These are phyloP conservation scores for Rhadina sibilatrix DNA, from an alignment of 2,113 vertebrate species.

Conservation along the genomic window DNA sequence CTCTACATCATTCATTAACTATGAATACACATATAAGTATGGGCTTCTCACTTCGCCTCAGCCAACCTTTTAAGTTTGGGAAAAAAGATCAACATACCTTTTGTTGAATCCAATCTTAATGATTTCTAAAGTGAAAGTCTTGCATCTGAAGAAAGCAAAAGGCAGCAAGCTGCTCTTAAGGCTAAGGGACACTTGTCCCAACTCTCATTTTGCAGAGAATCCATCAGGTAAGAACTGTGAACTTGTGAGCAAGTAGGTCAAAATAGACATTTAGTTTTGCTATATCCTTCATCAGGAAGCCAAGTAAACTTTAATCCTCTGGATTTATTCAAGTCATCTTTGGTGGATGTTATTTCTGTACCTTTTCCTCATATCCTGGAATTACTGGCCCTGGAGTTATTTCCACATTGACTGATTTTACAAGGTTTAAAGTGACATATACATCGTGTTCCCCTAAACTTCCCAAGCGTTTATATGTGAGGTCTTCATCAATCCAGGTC, in stretches of 20 bases:
- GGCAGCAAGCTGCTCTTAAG: conserved; percentile 72
- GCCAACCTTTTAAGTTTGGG: conserved; percentile 60
- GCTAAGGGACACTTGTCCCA: conserved; percentile 69
- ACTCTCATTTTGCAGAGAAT: conserved; percentile 68
- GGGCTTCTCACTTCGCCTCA: neutral
- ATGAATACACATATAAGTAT: conserved; percentile 28
- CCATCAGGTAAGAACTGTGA: conserved; percentile 58
- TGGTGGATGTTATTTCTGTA: conserved; percentile 69
- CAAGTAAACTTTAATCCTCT: conserved; percentile 72
- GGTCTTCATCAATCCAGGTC: conserved; percentile 51
- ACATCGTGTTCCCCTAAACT: conserved; percentile 45
- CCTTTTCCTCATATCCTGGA: conserved; percentile 69
- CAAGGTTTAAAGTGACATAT: conserved; percentile 37
- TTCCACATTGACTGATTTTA: conserved; percentile 60
- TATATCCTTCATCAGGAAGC: conserved; percentile 74
- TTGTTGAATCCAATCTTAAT: conserved; percentile 74
- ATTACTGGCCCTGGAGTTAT: conserved; percentile 61
- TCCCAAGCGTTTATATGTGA: conserved; percentile 34
- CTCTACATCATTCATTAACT: conserved; percentile 13
- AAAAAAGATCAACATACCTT: conserved; percentile 81
- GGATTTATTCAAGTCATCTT: conserved; percentile 68
- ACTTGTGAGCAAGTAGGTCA: conserved; percentile 68
- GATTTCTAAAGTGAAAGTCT: conserved; percentile 74
- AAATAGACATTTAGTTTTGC: conserved; percentile 48
- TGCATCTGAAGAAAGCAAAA: conserved; percentile 74